phyloP scores from a whole-genome alignment of 2,888 invertebrate species.

The Margaritifera margaritifera region DNA sequence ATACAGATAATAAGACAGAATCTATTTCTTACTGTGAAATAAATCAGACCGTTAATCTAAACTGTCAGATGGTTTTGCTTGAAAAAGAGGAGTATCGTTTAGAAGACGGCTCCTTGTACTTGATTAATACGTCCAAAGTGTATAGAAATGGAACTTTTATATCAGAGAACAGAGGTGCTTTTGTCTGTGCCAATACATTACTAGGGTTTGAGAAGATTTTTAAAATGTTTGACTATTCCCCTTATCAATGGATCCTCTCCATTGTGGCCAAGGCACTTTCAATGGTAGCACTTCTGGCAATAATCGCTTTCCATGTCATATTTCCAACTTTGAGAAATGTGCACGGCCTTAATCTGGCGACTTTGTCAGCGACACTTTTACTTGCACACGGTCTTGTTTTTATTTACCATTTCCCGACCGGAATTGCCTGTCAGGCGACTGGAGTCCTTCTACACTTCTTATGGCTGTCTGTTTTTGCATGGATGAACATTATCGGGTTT shows the following conservation, averaged over 20 bases:
- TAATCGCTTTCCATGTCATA: conserved; percentile 9
- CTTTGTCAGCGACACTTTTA: conserved; percentile 14
- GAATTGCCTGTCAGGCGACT: background rate
- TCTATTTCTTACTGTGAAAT: background rate
- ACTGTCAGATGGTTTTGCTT: conserved; percentile 15
- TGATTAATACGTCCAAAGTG: background rate
- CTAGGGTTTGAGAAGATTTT: background rate
- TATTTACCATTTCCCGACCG: background rate
- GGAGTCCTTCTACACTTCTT: conserved; percentile 12
- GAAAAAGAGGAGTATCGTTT: conserved; percentile 6
- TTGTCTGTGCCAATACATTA: conserved; percentile 12
- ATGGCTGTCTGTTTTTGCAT: conserved; percentile 15
- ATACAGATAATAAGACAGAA: too few relatives aligned
- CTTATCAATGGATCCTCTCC: conserved; percentile 8
- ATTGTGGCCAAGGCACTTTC: conserved; percentile 18
- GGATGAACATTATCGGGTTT: conserved; percentile 22
- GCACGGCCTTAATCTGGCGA: conserved; percentile 20
- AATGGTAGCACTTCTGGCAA: background rate
- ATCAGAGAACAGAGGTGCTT: background rate
- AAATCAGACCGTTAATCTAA: background rate
- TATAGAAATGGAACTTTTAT: too few relatives aligned
- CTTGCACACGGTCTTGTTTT: conserved; percentile 14
- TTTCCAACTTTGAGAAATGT: conserved; percentile 14
- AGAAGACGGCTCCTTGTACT: background rate
- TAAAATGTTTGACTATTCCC: conserved; percentile 11